A percentile compares a stretch with the other conserved stretches of the same genome.
Conservation (phyloP, 2,888 invertebrate species). For the Drosophila leonis region DNA sequence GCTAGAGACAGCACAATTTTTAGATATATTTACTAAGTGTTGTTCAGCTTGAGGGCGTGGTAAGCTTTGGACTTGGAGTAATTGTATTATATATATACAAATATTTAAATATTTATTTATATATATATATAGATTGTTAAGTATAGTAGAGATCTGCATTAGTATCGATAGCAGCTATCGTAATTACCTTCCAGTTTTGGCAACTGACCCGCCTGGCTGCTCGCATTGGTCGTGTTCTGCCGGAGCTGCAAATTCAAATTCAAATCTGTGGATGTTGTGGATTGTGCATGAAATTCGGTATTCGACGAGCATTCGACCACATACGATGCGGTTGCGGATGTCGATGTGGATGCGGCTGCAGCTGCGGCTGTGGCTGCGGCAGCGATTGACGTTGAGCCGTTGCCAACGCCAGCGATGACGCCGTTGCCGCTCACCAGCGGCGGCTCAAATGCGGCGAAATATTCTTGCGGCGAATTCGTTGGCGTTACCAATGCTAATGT, state of each 20-base stretch:
- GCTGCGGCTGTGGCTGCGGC: constrained; percentile 29
- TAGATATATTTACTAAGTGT: constrained; percentile 1
- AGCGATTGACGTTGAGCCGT: constrained; percentile 44
- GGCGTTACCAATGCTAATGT: constrained; percentile 77
- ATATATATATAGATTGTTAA: background rate
- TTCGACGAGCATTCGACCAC: constrained; percentile 72
- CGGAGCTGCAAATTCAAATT: constrained; percentile 80
- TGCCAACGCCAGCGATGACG: constrained; percentile 73
- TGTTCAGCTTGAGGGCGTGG: constrained; percentile 5
- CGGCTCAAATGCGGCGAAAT: constrained; percentile 56
- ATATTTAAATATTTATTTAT: background rate
- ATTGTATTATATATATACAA: background rate
- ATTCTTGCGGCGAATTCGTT: constrained; percentile 77
- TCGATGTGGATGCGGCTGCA: constrained; percentile 33
- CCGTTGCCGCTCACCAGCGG: constrained; percentile 43
- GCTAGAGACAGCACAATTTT: background rate
- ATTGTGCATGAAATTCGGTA: constrained; percentile 71
- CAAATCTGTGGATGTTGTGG: constrained; percentile 77
- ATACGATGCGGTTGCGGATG: constrained; percentile 55
- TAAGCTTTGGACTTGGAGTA: constrained; percentile 4
- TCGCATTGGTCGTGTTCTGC: constrained; percentile 63
- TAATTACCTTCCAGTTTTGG: constrained; percentile 77
- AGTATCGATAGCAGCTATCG: background rate
- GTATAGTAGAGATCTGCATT: background rate
- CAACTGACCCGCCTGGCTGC: constrained; percentile 49